Base-by-base conservation (phyloP, 1,140 invertebrate species). In the Drosophila tani region DNA sequence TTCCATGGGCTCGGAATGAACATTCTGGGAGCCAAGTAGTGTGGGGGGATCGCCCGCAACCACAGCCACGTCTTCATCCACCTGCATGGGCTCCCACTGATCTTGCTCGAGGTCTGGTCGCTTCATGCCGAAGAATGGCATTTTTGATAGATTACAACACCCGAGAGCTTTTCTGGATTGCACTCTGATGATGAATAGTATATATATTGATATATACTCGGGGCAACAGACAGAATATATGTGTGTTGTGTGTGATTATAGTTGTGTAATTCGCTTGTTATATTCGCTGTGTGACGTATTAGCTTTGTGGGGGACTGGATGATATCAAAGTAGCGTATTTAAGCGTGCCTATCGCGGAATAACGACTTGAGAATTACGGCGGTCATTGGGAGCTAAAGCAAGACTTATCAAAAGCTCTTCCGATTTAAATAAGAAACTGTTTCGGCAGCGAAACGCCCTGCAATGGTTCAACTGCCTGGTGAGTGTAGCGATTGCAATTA, bases 41-140 rank as follows among this genome's bases (percentile, higher is more conserved):
- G 3, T 24, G 3, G 5, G 50, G 19, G 50, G n/a, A 19, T 35
- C 11, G n/a, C n/a, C 50, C 50, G 29, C 50, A 19, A 29, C 50
- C 50, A 53, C 50, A 51, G n/a, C n/a, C 27, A 32, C 50, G 15
- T 53, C 8, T 1, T 27, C 47, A 24, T 50, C 29, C 5, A 53
- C 50, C 2, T 53, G 29, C 50, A 53, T 53, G 17, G 50, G 50
- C 50, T 53, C 50, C 50, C 29, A 35, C 5, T 53, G 50, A 53
- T 53, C 50, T 53, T 35, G 11, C n/a, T 35, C 7, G 12, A 53
- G 11, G 19, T 14, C 14, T 11, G 5, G 15, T 53, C n/a, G n/a
- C 6, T 53, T 8, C 14, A 1, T 35, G 50, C 29, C 50, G 50
- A 8, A 8, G 11, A 4, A 4, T 17, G 29, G n/a, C 50, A 53